Percentiles rank a stretch among this genome's conserved stretches.
Conservation (phyloP, 2,888 invertebrate species). For the Sinhomidia bicolor region DNA sequence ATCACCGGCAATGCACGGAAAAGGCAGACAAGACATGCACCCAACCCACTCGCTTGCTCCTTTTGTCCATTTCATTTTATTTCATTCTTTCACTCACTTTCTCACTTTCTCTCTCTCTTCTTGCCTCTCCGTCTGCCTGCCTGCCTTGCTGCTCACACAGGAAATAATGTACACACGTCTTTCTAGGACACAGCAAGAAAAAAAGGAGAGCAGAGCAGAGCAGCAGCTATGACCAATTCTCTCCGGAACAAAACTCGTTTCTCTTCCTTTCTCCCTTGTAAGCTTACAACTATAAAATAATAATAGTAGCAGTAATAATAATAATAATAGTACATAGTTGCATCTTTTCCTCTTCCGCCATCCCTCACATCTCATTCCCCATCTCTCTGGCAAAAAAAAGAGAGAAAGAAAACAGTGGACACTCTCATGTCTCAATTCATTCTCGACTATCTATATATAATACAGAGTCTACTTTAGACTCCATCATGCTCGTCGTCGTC, state of each 20-base stretch:
- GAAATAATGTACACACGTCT: neutral
- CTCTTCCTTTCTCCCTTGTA: too few species aligned
- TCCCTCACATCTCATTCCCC: neutral
- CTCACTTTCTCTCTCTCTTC: neutral
- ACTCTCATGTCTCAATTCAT: neutral
- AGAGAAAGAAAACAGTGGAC: too few species aligned
- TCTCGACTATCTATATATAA: too few species aligned
- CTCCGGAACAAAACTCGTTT: neutral
- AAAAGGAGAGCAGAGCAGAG: neutral
- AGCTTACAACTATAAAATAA: neutral
- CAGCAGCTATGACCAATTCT: neutral
- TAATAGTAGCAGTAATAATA: too few species aligned
- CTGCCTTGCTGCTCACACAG: neutral
- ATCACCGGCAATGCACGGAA: neutral
- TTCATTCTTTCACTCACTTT: neutral
- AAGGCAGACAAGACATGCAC: neutral
- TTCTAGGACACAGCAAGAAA: neutral
- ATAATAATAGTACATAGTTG: too few species aligned
- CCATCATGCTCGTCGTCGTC: neutral
- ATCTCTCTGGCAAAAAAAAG: neutral
- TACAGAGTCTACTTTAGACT: neutral
- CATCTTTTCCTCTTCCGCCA: neutral
- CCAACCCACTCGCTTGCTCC: neutral
- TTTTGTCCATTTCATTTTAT: neutral
- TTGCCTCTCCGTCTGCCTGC: neutral